Evolutionary conservation across 2,113 vertebrate species (phyloP), one percentile per base, ranked within the genome.

Genomic region (Podarcis raffonei): DNA sequence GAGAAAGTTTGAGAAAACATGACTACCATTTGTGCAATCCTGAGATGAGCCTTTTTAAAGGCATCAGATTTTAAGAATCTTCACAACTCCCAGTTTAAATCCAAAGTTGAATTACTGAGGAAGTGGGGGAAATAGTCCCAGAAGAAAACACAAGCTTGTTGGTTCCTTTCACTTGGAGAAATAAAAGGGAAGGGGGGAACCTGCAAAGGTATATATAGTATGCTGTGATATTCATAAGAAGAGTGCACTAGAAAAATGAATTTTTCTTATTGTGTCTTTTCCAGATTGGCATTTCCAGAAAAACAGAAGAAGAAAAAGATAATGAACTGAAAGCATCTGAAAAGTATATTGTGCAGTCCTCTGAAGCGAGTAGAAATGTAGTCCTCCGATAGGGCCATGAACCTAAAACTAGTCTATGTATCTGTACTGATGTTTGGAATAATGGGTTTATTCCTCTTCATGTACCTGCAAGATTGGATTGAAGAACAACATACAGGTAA

Each of bases 361-460:
- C 86, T 90, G 91, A 93, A 88, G 76, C 85, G 85, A 88, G 53
- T 90, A 95, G 95, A 95, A 91, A 84, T 93, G 88, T 88, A 95
- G 85, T 74, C 79, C 27, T 90, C 92, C 95, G 87, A 75, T 65
- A 76, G 92, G 94, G 96, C 95, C 97, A 97, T 97, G 97, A 97
- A 96, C 90, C 95, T 93, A 84, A 96, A 93, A 93, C 95, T 96
- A 89, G 83, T 97, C 79, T 97, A 97, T 93, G 69, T 97, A 84
- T 97, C 95, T 35, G 79, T 97, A 48, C 91, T 97, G 91, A 81
- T 96, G 13, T 97, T 97, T 91, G 97, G 97, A 88, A 90, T 96
- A 89, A 96, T 96, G 35, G 97, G 96, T 53, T 94, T 97, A 5
- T 93, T 97, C 84, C 90, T 97, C 88, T 96, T 97, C 92, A 96